These are phyloP conservation scores for Sciurus vulgaris DNA, from an alignment of 2,797 vertebrate genomes.

Conservation along the genomic window DNA sequence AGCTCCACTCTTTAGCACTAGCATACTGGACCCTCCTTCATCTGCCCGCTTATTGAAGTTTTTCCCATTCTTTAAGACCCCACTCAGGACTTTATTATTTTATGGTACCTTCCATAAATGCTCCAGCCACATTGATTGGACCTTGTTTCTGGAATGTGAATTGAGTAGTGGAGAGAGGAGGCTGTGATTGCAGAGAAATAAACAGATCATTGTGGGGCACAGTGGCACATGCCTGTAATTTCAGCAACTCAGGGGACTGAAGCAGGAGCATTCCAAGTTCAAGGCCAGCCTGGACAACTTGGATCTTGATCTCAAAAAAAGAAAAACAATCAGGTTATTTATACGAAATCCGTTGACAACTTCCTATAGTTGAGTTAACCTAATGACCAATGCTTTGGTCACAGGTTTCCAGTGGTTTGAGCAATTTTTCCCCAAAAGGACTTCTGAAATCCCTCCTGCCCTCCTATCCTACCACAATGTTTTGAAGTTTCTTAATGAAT, in stretches of 20 bases:
- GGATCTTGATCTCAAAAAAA: too few relatives aligned
- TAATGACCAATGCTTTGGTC: constrained; percentile 4
- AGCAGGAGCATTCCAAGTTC: too few relatives aligned
- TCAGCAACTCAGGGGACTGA: too few relatives aligned
- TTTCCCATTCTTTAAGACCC: neutral
- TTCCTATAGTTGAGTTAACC: constrained; percentile 29
- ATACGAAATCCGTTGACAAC: neutral
- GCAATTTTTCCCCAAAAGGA: neutral
- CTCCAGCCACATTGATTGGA: neutral
- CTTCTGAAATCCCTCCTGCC: constrained; percentile 6
- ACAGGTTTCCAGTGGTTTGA: neutral
- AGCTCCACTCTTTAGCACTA: neutral
- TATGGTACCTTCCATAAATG: constrained; percentile 1
- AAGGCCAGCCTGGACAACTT: too few relatives aligned
- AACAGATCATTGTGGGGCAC: neutral
- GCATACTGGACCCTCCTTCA: neutral
- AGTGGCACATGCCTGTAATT: too few relatives aligned
- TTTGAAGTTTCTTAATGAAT: constrained; percentile 40
- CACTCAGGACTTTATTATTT: neutral
- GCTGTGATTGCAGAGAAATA: neutral
- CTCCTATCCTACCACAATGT: neutral
- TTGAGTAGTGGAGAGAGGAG: neutral
- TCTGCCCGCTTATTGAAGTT: neutral
- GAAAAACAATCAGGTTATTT: neutral
- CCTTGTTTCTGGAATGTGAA: neutral